phyloP scores from a whole-genome alignment of 2,797 vertebrate species.

The Coluber constrictor region DNA sequence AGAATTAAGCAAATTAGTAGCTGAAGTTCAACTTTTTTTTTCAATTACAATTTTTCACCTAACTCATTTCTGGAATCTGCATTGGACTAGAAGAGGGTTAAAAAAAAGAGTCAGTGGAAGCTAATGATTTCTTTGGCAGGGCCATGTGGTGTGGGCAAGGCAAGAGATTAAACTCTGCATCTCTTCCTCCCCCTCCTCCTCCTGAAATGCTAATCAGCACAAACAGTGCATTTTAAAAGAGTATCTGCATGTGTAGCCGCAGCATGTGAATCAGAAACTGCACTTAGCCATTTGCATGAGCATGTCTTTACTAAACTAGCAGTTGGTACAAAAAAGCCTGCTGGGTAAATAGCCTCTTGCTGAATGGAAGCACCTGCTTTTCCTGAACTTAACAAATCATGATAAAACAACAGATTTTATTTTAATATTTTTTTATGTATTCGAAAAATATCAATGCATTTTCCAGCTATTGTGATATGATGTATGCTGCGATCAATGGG shows the following conservation, averaged over 20 bases:
- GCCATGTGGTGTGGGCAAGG: not conserved
- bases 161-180: not conserved
- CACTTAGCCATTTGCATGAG: not conserved
- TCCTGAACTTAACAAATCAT: not conserved
- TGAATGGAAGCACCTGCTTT: not conserved
- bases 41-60: not conserved
- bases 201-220: not conserved
- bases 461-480: not conserved
- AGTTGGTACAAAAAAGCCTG: not conserved
- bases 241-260: not conserved
- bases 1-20: not conserved
- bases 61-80: not conserved
- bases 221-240: not conserved
- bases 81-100: not conserved
- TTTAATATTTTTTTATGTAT: not conserved
- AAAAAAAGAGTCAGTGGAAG: not conserved
- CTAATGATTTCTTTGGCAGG: not conserved
- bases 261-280: not conserved
- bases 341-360: not conserved
- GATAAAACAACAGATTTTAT: not conserved
- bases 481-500: not conserved
- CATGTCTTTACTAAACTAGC: not conserved
- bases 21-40: not conserved
- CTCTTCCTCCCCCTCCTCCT: not conserved
- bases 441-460: not conserved